phyloP scores from a whole-genome alignment of 2,888 invertebrate species.

The Drosophila ezoana region DNA sequence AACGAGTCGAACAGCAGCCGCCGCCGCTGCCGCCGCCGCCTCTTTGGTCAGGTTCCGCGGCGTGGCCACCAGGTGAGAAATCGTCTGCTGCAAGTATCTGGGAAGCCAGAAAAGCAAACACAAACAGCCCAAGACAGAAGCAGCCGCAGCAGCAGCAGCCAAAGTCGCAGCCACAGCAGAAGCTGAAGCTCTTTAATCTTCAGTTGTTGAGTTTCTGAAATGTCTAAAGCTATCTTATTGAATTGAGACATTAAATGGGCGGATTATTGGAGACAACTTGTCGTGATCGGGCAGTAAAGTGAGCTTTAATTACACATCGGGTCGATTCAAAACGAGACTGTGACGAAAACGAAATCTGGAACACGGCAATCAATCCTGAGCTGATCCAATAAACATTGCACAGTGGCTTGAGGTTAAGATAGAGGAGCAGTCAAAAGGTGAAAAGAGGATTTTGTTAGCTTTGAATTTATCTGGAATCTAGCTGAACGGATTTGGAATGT shows the following conservation, averaged over 20 bases:
- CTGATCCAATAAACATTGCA: constrained; percentile 1
- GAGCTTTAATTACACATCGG: constrained; percentile 45
- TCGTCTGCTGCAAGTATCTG: constrained; percentile 50
- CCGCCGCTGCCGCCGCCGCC: constrained; percentile 30
- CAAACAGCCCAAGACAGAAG: constrained; percentile 45
- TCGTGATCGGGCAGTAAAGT: constrained; percentile 61
- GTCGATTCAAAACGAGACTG: constrained; percentile 24
- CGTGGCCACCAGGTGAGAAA: constrained; percentile 73
- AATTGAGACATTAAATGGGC: constrained; percentile 50
- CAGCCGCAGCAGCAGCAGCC: constrained; percentile 44
- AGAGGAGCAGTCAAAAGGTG: background rate
- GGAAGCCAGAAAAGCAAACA: constrained; percentile 40
- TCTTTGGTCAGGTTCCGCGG: constrained; percentile 39
- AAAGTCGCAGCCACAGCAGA: constrained; percentile 32
- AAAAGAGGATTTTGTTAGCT: too few relatives aligned
- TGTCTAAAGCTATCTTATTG: constrained; percentile 26
- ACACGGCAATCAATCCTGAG: constrained; percentile 32
- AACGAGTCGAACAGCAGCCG: constrained; percentile 66
- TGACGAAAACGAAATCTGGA: constrained; percentile 38
- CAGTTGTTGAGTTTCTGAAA: constrained; percentile 53
- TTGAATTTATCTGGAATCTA: too few relatives aligned
- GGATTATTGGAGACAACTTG: constrained; percentile 53
- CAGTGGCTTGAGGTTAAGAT: constrained; percentile 13
- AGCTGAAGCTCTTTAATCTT: constrained; percentile 77
- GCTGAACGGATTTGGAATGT: too few relatives aligned